Evolutionary conservation across 2,113 vertebrate species (phyloP), one percentile per base, ranked within the genome.

Genomic region (Tapirus terrestris): DNA sequence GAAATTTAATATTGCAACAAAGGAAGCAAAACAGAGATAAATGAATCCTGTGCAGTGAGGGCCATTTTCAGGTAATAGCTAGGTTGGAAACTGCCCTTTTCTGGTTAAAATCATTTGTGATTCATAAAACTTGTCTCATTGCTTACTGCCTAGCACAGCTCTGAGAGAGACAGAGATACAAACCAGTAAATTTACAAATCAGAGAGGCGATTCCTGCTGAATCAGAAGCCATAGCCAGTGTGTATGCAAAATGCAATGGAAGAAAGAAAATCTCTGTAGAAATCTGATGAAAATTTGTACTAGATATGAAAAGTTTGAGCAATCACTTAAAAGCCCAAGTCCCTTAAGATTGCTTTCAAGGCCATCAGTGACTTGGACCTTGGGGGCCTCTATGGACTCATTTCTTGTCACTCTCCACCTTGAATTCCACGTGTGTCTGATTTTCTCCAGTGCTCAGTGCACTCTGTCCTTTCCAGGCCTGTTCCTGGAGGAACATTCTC

Each of bases 1-100:
- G 51, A 65, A n/a, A 33, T 91, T 60, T 29, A 14, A 14, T 51
- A 53, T 91, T 95, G 67, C 97, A 60, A 75, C 91, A 96, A 93
- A 89, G 82, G 92, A 85, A 97, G 72, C 56, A 65, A 70, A 86
- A 77, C 68, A 75, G 23, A 93, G 31, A 31, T 18, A 75, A n/a
- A 63, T 8, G 23, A 6, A 4, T 36, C 31, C 82, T 45, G 48
- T 36, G 70, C 60, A 67, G 18, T 1, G 61, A 79, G 45, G 8
- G 39, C 29, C 88, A 17, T 67, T 58, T 67, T 53, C 80, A 95
- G 96, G 76, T 88, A 76, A 75, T 13, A 45, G n/a, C 21, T 14
- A 45, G 48, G 65, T 17, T 33, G 43, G 68, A 77, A 92, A 92
- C 29, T 58, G 27, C 53, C 10, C 25, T 33, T 61, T 90, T 87